A percentile compares a stretch with the other conserved stretches of the same genome.
These are phyloP conservation scores for Pocillopora verrucosa DNA, from an alignment of 64 coral and sea anemone species.

Conservation along the genomic window DNA sequence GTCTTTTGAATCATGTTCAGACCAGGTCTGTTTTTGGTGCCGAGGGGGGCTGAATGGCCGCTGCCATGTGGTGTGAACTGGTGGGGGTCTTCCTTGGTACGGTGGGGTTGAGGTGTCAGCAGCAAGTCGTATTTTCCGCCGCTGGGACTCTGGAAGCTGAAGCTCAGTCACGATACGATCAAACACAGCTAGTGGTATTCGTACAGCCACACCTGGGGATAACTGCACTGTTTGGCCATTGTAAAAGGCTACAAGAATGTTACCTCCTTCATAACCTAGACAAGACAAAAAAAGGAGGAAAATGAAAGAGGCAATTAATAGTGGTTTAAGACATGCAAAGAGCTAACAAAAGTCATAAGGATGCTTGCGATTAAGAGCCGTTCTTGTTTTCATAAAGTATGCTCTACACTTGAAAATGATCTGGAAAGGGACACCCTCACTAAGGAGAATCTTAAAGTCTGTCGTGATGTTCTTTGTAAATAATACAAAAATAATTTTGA, in stretches of 20 bases:
- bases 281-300: neutral
- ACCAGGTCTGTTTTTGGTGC: neutral
- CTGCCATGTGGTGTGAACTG: conserved; percentile 61
- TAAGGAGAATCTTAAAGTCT: too few species aligned
- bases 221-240: conserved; percentile 80
- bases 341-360: too few species aligned
- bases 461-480: too few species aligned
- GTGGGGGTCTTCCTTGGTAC: conserved; percentile 39
- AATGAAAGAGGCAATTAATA: neutral
- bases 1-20: conserved; percentile 19
- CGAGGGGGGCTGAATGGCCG: conserved; percentile 72
- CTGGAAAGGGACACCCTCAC: too few species aligned
- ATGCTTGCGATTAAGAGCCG: too few species aligned
- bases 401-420: too few species aligned
- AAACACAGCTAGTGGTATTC: conserved; percentile 80
- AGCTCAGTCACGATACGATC: conserved; percentile 86
- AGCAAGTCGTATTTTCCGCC: conserved; percentile 74
- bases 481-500: too few species aligned
- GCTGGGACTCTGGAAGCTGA: conserved; percentile 89
- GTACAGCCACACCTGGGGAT: conserved; percentile 65
- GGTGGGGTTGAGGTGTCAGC: conserved; percentile 49
- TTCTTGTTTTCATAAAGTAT: too few species aligned
- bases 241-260: conserved; percentile 88
- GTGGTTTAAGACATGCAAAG: too few species aligned
- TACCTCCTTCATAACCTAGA: conserved; percentile 40